Conservation (phyloP, 1,140 invertebrate genomes). For the Saccostrea cuccullata region DNA sequence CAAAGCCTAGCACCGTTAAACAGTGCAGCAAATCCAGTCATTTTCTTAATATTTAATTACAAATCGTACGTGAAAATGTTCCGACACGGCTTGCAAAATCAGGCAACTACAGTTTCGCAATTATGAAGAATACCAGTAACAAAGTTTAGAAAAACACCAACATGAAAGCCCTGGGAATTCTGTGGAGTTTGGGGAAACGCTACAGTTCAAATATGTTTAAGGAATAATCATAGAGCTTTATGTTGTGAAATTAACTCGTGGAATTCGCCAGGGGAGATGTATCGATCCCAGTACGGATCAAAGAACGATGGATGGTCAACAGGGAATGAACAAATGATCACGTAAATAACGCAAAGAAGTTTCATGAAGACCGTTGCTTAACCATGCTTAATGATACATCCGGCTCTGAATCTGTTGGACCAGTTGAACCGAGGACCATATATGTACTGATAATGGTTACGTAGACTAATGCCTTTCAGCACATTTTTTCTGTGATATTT, state of each 20-base stretch:
- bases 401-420: neutral
- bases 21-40: slow-evolving; percentile 95
- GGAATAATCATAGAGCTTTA: neutral
- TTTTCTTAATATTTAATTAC: slow-evolving; percentile 94
- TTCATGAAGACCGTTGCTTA: neutral
- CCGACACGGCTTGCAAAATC: neutral
- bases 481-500: neutral
- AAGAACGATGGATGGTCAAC: neutral
- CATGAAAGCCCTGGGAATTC: neutral
- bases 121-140: neutral
- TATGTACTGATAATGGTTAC: neutral
- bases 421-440: neutral
- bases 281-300: neutral
- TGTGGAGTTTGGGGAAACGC: neutral
- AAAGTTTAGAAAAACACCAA: neutral
- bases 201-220: neutral
- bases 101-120: neutral
- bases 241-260: neutral
- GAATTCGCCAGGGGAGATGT: neutral
- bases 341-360: neutral
- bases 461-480: neutral
- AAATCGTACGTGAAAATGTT: slow-evolving; percentile 82
- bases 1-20: slow-evolving; percentile 95
- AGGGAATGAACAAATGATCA: neutral
- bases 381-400: neutral